Evolutionary conservation across 2,113 vertebrate species (phyloP), one percentile per base, ranked within the genome.

Genomic region (Daboia siamensis): DNA sequence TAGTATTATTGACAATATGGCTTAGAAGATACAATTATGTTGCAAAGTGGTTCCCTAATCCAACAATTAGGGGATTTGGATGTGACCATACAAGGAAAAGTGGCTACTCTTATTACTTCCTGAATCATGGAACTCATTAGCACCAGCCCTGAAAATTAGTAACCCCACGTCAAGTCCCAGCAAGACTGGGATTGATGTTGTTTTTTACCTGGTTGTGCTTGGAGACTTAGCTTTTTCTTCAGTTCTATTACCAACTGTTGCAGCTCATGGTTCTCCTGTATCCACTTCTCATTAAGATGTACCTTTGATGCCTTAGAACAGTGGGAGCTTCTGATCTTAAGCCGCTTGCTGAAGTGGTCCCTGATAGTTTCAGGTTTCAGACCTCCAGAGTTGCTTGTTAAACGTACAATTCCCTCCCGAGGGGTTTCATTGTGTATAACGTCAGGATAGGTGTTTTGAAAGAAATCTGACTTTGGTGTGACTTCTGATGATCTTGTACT

Each of bases 211-310:
- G 97, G 51, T 44, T 96, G 93, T 20, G 46, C 94, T 89, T 97
- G 96, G 86, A 96, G 91, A 90, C 93, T 95, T 87, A 98, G 96
- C 1, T 88, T 93, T 56, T 95, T 90, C 93, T 97, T 97, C 94
- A 99, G 96, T 95, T 96, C 96, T 84, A 96, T 96, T 69, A 98
- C 92, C 0, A 98, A 91, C 56, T 98, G 96, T 92, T 96, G 96
- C 17, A 98, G 94, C 89, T 98, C 95, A 51, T 96, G 90, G 3
- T 39, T 29, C 55, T 89, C 52, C 1, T 86, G 51, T 59, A 55
- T n/a, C 64, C 74, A 17, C 2, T 90, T 91, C 86, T 64, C 69
- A 20, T 87, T 46, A 64, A 29, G 8, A 69, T 2, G 24, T 26
- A 61, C 33, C 56, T 94, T 91, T 44, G 55, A 85, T 93, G 90